Conservation (phyloP, 2,888 invertebrate genomes). For the Fissipunctia ypsillon region DNA sequence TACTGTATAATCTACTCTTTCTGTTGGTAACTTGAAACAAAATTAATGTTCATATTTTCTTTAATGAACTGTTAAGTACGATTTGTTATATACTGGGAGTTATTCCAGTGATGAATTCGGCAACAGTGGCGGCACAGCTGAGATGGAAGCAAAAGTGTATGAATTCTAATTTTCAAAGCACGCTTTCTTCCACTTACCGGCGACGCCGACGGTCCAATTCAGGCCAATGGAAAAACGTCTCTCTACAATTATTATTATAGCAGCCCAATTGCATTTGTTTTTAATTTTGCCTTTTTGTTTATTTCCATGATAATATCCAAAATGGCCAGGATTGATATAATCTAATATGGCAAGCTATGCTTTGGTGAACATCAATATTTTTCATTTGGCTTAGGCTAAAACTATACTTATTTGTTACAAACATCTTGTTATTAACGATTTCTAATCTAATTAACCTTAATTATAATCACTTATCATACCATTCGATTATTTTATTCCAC, state of each 20-base stretch:
- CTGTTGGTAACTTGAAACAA: constrained; percentile 58
- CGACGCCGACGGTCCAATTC: not conserved
- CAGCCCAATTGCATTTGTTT: constrained; percentile 44
- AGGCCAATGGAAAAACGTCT: constrained; percentile 11
- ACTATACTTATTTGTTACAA: constrained; percentile 67
- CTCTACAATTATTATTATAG: constrained; percentile 42
- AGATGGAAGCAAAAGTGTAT: not conserved
- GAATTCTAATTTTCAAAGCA: constrained; percentile 3
- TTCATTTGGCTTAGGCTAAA: constrained; percentile 77
- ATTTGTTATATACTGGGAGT: constrained; percentile 21
- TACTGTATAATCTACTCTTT: not conserved
- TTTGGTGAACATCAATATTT: constrained; percentile 86
- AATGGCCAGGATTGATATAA: constrained; percentile 78
- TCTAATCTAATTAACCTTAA: constrained; percentile 53
- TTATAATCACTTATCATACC: constrained; percentile 41
- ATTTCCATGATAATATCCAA: constrained; percentile 62
- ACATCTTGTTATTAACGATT: constrained; percentile 62
- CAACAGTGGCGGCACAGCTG: not conserved
- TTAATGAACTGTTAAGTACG: constrained; percentile 42
- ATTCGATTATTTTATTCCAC: constrained; percentile 71
- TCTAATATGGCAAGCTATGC: constrained; percentile 90
- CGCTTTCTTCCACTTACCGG: constrained; percentile 7
- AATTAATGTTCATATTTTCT: constrained; percentile 10
- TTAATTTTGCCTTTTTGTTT: constrained; percentile 57
- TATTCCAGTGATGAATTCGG: constrained; percentile 7